phyloP scores from a whole-genome alignment of 2,113 vertebrate species.

The Pterophyllum scalare region DNA sequence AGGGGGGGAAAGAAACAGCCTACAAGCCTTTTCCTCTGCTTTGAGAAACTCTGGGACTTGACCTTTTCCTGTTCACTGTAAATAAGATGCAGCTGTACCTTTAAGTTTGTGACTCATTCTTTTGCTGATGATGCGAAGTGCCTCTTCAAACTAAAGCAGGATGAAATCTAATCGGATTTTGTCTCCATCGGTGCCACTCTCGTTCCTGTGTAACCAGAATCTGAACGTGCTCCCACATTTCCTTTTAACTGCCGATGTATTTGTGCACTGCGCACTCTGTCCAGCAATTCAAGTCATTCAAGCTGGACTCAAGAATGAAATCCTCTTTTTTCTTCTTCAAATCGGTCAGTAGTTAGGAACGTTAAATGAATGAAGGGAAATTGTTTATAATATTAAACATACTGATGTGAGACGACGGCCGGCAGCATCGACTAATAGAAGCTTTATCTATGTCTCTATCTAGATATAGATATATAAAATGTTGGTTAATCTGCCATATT shows the following conservation, averaged over 20 bases:
- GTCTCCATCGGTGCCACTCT: not conserved
- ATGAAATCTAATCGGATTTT: not conserved
- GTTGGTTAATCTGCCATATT: not conserved
- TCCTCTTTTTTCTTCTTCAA: not conserved
- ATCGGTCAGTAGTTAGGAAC: accelerated
- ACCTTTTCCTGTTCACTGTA: slow-evolving; percentile 48
- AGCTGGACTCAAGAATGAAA: not conserved
- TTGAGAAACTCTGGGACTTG: slow-evolving; percentile 49
- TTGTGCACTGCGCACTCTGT: not conserved
- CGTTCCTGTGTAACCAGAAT: slow-evolving; percentile 4
- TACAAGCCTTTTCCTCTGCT: slow-evolving; percentile 29
- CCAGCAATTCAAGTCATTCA: not conserved
- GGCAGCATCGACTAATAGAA: not conserved
- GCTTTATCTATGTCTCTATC: not conserved
- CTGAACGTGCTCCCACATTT: slow-evolving; percentile 39
- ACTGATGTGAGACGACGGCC: not conserved
- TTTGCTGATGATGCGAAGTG: slow-evolving; percentile 43
- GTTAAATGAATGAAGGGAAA: accelerated
- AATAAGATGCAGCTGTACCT: slow-evolving; percentile 42
- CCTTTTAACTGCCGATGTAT: slow-evolving; percentile 22
- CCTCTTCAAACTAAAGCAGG: slow-evolving; percentile 37
- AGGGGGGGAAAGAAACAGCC: not conserved
- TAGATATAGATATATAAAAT: not conserved
- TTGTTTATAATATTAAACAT: not conserved
- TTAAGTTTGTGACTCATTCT: not conserved